Evolutionary conservation across 2,888 invertebrate genomes (phyloP), one percentile per base, ranked within the genome.

Genomic region (Rhogogaster chlorosoma): DNA sequence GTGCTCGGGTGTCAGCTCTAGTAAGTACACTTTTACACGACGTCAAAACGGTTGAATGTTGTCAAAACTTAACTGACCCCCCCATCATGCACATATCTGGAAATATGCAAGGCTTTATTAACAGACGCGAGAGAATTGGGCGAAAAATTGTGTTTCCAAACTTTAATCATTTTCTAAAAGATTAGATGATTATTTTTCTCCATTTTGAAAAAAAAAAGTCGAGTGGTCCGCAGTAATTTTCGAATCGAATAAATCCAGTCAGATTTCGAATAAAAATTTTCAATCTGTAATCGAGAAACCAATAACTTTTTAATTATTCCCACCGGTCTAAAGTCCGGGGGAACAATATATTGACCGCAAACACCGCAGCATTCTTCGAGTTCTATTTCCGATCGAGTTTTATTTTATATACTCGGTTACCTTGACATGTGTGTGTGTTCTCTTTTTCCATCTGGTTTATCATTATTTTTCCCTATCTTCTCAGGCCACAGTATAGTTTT

Each of bases 1-100:
- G 92, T 95, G 95, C 94, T 93, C 94, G 91, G 94, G 94, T 91
- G 93, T 92, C 89, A 94, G 94, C 92, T 94, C 94, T 93, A 95
- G 95, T 95, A 95, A 95, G 95, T 95, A 95, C 90, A 92, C 89
- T 89, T 88, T 89, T 88, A 87, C 89, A 89, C 87, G 87, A 88
- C 87, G 88, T 89, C 89, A 82, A 36, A 70, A 36, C 45, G 26
- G 45, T 70, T 83, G 67, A 83, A 83, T 67, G 83, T 83, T 83
- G 83, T 64, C 67, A 83, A 26, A 83, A 83, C 26, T 38, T 61
- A 36, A n/a, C n/a, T 22, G 38, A 32, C 3, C 26, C 38, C 38
- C 22, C 15, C n/a, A 53, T 29, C 77, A 38, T 22, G 61, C 38
- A 61, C 78, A 57, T 29, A 29, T 26, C 15, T 49, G 18, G 7